Percentiles rank a stretch among this genome's conserved stretches.
phyloP scores from a whole-genome alignment of 2,888 invertebrate species.

The Melanostoma scalare region DNA sequence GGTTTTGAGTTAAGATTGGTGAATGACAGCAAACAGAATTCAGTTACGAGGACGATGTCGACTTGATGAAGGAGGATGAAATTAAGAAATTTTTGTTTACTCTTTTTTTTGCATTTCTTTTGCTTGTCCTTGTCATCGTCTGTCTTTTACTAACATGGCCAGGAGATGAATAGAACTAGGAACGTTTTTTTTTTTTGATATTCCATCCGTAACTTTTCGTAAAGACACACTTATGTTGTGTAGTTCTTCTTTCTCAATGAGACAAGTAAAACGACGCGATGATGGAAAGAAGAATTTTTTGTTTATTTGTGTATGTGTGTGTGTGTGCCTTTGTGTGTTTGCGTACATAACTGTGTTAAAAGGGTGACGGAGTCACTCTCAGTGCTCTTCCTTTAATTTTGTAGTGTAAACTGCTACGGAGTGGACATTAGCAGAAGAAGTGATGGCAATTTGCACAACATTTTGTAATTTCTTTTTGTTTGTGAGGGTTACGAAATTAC shows the following conservation, averaged over 20 bases:
- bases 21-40: constrained; percentile 26
- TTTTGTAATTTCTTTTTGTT: constrained; percentile 41
- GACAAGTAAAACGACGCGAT: constrained; percentile 61
- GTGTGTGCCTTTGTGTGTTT: constrained; percentile 14
- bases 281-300: constrained; percentile 24
- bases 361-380: constrained; percentile 4
- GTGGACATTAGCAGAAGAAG: constrained; percentile 43
- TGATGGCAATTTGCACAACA: constrained; percentile 51
- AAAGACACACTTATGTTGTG: constrained; percentile 51
- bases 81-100: constrained; percentile 68
- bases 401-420: constrained; percentile 55
- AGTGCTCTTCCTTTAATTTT: constrained; percentile 43
- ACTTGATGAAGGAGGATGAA: constrained; percentile 64
- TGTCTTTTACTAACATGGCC: constrained; percentile 50
- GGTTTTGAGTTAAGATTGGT: neutral
- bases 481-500: no score
- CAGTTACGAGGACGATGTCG: constrained; percentile 30
- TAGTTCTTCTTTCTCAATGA: constrained; percentile 54
- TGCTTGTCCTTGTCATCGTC: constrained; percentile 2
- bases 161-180: neutral
- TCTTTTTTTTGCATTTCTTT: constrained; percentile 39
- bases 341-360: neutral
- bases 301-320: constrained; percentile 10
- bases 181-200: constrained; percentile 28
- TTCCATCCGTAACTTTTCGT: constrained; percentile 42